phyloP scores from a whole-genome alignment of 2,888 invertebrate species.

The Hanleya hanleyi region DNA sequence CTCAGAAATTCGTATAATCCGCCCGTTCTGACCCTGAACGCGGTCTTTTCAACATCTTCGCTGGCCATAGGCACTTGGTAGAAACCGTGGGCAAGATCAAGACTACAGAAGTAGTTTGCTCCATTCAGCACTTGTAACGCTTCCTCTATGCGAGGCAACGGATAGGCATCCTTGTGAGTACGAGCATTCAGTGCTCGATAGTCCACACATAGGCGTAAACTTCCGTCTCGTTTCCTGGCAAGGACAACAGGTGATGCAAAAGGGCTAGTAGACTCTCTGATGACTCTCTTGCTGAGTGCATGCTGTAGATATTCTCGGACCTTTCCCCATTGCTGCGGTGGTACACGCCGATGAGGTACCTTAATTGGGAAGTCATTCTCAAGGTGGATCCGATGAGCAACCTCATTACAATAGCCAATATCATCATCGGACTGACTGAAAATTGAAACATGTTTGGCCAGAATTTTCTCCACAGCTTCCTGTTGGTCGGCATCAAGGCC shows the following conservation, averaged over 20 bases:
- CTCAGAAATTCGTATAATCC: constrained; percentile 33
- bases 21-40: constrained; percentile 24
- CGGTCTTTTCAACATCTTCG: constrained; percentile 39
- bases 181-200: constrained; percentile 46
- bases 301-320: constrained; percentile 26
- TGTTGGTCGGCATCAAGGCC: not conserved
- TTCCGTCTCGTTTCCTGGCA: constrained; percentile 37
- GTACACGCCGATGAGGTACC: constrained; percentile 27
- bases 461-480: not conserved
- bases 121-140: constrained; percentile 38
- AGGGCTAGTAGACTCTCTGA: constrained; percentile 25
- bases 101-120: constrained; percentile 38
- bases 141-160: constrained; percentile 53
- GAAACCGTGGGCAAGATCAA: constrained; percentile 41
- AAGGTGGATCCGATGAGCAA: constrained; percentile 1
- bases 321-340: constrained; percentile 33
- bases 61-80: constrained; percentile 38
- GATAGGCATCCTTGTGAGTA: constrained; percentile 46
- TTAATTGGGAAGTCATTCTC: constrained; percentile 15
- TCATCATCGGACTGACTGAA: constrained; percentile 15
- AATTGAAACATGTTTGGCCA: not conserved
- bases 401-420: constrained; percentile 15
- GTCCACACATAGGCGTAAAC: constrained; percentile 45
- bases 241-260: constrained; percentile 45
- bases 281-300: constrained; percentile 21